A percentile compares a stretch with the other conserved stretches of the same genome.
Evolutionary conservation across 2,888 invertebrate species (phyloP).

Genomic region (Polydesmus complanatus): DNA sequence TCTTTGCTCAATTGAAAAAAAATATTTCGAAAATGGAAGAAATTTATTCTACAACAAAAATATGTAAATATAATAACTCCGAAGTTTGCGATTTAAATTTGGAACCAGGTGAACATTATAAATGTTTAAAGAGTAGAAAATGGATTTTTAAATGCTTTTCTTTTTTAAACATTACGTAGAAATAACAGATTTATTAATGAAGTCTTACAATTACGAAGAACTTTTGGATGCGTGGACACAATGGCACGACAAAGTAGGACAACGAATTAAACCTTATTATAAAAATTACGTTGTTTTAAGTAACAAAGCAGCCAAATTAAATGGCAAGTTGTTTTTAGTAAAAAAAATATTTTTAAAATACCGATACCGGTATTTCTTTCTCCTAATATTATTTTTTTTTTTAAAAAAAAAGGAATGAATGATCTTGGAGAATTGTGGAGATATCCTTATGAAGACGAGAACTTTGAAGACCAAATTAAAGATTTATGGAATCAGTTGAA

Average conservation of each 20-base stretch:
- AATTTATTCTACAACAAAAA: slow-evolving; percentile 60
- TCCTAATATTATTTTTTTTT: not conserved
- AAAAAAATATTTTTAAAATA: not conserved
- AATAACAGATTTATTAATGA: slow-evolving; percentile 21
- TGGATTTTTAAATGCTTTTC: not conserved
- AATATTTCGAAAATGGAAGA: slow-evolving; percentile 47
- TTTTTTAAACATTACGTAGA: slow-evolving; percentile 22
- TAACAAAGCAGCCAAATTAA: slow-evolving; percentile 29
- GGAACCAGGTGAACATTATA: slow-evolving; percentile 19
- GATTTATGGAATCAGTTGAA: slow-evolving; percentile 34
- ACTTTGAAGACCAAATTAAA: slow-evolving; percentile 23
- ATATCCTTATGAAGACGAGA: slow-evolving; percentile 20
- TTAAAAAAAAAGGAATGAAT: not conserved
- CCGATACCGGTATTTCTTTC: too few species aligned
- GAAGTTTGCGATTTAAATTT: slow-evolving; percentile 18
- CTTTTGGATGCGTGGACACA: slow-evolving; percentile 25
- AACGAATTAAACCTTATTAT: slow-evolving; percentile 27
- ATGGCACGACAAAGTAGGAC: slow-evolving; percentile 27
- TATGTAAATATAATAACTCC: slow-evolving; percentile 47
- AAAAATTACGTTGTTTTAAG: slow-evolving; percentile 29
- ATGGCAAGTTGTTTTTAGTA: slow-evolving; percentile 23
- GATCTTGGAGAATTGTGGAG: slow-evolving; percentile 20
- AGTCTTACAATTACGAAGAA: slow-evolving; percentile 22
- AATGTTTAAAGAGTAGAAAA: not conserved
- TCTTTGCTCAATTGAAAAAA: not conserved